Conservation (phyloP, 2,797 vertebrate genomes). For the Champsocephalus esox region DNA sequence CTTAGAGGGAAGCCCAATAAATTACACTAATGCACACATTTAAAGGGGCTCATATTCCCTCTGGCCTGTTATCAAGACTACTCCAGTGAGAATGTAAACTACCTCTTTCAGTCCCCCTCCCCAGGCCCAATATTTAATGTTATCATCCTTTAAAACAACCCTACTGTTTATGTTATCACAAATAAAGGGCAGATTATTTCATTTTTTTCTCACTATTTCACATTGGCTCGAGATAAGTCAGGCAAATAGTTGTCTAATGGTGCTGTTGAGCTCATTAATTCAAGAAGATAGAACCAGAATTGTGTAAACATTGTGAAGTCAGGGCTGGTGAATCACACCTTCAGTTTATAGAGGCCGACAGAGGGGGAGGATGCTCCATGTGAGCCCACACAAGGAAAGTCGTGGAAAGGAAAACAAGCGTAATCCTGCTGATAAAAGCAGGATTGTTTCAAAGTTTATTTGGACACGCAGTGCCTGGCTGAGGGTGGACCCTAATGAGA, state of each 20-base stretch:
- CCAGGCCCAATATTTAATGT: constrained; percentile 85
- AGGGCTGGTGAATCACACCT: constrained; percentile 79
- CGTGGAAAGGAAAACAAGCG: constrained; percentile 79
- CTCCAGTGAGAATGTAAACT: constrained; percentile 88
- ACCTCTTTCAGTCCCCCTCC: constrained; percentile 78
- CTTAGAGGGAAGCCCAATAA: constrained; percentile 83
- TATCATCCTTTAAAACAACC: constrained; percentile 81
- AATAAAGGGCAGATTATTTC: constrained; percentile 83
- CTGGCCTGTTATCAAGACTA: constrained; percentile 83
- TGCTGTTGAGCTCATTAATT: constrained; percentile 76
- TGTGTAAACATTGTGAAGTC: constrained; percentile 78
- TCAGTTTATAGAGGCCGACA: constrained; percentile 68
- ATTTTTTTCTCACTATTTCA: constrained; percentile 80
- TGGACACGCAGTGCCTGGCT: constrained; percentile 76
- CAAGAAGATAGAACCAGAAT: constrained; percentile 76
- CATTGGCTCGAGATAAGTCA: constrained; percentile 70
- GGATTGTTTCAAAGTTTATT: constrained; percentile 81
- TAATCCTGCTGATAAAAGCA: constrained; percentile 81
- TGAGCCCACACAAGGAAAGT: constrained; percentile 79
- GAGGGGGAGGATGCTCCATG: constrained; percentile 56
- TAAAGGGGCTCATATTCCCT: constrained; percentile 86
- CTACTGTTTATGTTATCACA: constrained; percentile 80
- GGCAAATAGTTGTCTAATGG: constrained; percentile 79
- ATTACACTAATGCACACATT: constrained; percentile 89
- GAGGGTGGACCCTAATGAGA: constrained; percentile 82